Base-by-base conservation (phyloP, 2,888 invertebrate genomes). In the Limnephilus rhombicus region DNA sequence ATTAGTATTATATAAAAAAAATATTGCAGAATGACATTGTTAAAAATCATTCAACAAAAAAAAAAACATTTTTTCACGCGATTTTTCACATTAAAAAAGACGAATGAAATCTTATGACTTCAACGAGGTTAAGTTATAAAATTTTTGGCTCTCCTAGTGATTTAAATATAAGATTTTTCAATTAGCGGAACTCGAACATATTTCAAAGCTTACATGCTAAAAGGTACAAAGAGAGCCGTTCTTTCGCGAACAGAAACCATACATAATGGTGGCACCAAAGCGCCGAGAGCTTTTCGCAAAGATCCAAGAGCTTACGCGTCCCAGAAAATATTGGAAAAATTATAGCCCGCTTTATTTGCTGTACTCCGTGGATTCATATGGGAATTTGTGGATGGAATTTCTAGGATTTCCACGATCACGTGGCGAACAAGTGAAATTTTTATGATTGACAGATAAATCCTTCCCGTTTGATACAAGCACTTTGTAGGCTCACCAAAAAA, bases 241-340 rank as follows among this genome's bases (percentile, higher is more conserved):
- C 88, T 53, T 87, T 68, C 31, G 29, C 80, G 88, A n/a, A 89
- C 80, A 80, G 80, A 89, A 80, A 89, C 88, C 88, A 88, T 49
- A 87, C 82, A 89, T 89, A 90, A 90, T 49, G 90, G 90, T 45
- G n/a, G 53, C 45, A 12, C 31, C 49, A 45, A 82, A 90, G 82
- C 15, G 82, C 29, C 81, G 82, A 45, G 9, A 53, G 90, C 85
- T 90, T 68, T 85, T 45, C 68, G 45, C 24, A 90, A 90, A 90
- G 81, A 85, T 68, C 53, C 29, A 85, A 37, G 68, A 90, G 90
- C 90, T 90, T 90, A 90, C 85, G 68, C 49, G 90, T 83, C 53
- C 90, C 68, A 34, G 31, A 83, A 90, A 85, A 90, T 85, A 90
- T 83, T 90, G 85, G 90, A 90, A 90, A 90, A 85, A 85, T 85